These are phyloP conservation scores for Muscina levida DNA, from an alignment of 2,888 invertebrate species.

Conservation along the genomic window DNA sequence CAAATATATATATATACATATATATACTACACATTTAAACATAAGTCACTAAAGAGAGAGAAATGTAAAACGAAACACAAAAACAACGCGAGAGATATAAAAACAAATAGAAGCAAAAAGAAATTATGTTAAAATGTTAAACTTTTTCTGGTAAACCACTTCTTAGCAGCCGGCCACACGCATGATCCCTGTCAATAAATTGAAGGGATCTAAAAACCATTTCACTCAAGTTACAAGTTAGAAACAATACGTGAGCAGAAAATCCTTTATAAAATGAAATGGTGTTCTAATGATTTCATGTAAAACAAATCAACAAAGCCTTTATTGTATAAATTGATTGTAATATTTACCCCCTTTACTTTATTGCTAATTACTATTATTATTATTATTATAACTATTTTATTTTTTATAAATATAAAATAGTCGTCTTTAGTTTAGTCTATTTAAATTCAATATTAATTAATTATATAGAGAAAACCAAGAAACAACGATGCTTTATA, in stretches of 20 bases:
- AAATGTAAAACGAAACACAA: conserved; percentile 17
- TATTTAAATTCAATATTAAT: conserved; percentile 52
- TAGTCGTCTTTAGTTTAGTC: conserved; percentile 59
- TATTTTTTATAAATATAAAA: conserved; percentile 46
- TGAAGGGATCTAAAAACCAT: conserved; percentile 16
- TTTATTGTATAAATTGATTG: conserved; percentile 67
- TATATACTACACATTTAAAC: conserved; percentile 33
- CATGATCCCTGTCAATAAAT: not conserved
- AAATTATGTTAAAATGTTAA: conserved; percentile 38
- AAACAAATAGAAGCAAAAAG: conserved; percentile 14
- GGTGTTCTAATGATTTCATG: conserved; percentile 20
- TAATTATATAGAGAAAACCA: conserved; percentile 28
- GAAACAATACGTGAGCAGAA: too few species aligned
- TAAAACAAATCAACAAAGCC: conserved; percentile 40
- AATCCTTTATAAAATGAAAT: conserved; percentile 8
- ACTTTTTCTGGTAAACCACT: conserved; percentile 13
- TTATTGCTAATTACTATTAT: conserved; percentile 44
- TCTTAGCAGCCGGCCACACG: conserved; percentile 4
- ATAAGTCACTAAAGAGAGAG: conserved; percentile 34
- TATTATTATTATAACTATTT: conserved; percentile 49
- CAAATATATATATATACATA: conserved; percentile 26
- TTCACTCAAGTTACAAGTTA: conserved; percentile 15
- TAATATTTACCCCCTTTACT: conserved; percentile 61
- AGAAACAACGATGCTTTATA: conserved; percentile 65
- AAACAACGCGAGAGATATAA: not conserved